Evolutionary conservation across 1,140 invertebrate species (phyloP).

Genomic region (Diuraphis noxia): DNA sequence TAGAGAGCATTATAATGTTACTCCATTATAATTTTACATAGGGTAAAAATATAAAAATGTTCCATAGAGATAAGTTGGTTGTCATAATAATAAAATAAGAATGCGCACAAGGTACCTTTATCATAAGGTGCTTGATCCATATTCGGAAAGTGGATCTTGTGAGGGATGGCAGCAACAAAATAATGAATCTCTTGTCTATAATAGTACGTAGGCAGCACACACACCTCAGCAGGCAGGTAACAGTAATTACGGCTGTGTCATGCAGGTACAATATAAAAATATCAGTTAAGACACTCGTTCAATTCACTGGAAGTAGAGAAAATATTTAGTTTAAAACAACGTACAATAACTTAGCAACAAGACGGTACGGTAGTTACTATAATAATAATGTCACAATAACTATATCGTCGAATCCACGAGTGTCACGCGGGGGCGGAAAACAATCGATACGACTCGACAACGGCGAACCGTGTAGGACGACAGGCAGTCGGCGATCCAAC

Average conservation of each 20-base stretch:
- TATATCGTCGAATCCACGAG: not conserved
- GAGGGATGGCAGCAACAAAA: not conserved
- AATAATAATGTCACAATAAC: not conserved
- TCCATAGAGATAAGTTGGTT: not conserved
- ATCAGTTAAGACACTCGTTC: not conserved
- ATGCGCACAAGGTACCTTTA: not conserved
- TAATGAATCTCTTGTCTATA: not conserved
- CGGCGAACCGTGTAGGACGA: not conserved
- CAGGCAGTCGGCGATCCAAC: no score
- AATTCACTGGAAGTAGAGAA: not conserved
- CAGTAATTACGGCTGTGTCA: not conserved
- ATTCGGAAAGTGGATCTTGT: constrained; percentile 4
- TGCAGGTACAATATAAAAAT: not conserved
- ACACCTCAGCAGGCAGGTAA: not conserved
- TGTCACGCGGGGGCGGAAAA: not conserved
- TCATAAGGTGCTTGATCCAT: constrained; percentile 2
- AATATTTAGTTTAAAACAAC: not conserved
- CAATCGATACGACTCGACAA: not conserved
- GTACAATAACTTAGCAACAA: constrained; percentile 18
- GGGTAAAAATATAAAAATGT: not conserved
- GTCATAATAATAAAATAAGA: not conserved
- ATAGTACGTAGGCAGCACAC: not conserved
- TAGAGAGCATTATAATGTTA: not conserved
- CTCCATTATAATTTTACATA: not conserved
- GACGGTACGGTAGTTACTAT: not conserved